Evolutionary conservation across 2,113 vertebrate genomes (phyloP), one percentile per base, ranked within the genome.

Genomic region (Prunella himalayana): DNA sequence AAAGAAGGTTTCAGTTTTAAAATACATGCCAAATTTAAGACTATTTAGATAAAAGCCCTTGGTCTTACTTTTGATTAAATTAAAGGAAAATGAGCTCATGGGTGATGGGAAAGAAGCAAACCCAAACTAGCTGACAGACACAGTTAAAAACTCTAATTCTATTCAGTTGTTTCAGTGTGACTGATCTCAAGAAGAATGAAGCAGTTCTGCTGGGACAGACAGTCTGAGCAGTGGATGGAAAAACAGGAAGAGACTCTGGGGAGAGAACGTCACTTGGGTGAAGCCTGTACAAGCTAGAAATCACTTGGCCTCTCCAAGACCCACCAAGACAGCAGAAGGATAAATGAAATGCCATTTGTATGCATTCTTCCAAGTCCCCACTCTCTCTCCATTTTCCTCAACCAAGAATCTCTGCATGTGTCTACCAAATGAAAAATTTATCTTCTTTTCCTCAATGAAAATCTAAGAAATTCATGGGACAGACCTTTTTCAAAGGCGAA

Each of bases 151-250:
- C 10, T 23, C 31, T 66, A 68, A 66, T 81, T 86, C 39, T 53
- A 33, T 59, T 39, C 51, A 70, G 41, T 31, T 77, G 41, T 65
- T 87, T 87, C 31, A 60, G 22, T 44, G 49, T 6, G 13, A 88
- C 39, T 27, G 24, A 75, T 81, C 57, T 86, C 44, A 68, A 77
- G 93, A 82, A 68, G 31, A 89, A 92, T 53, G 76, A 92, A 84
- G 41, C 15, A 56, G 53, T 81, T 86, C 86, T 95, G 81, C 61
- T 17, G 85, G 86, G 89, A 87, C 69, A 84, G 80, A 96, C 20
- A 51, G 88, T 96, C 80, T 96, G 78, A 97, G 64, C 53, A 84
- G 91, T 45, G 90, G 83, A 94, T 64, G 71, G 84, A 94, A 97
- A 93, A 96, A 89, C 75, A 92, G 82, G 92, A 97, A 93, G 77